A percentile compares a stretch with the other conserved stretches of the same genome.
phyloP scores from a whole-genome alignment of 2,888 invertebrate genomes.

The Eurytoma californica region DNA sequence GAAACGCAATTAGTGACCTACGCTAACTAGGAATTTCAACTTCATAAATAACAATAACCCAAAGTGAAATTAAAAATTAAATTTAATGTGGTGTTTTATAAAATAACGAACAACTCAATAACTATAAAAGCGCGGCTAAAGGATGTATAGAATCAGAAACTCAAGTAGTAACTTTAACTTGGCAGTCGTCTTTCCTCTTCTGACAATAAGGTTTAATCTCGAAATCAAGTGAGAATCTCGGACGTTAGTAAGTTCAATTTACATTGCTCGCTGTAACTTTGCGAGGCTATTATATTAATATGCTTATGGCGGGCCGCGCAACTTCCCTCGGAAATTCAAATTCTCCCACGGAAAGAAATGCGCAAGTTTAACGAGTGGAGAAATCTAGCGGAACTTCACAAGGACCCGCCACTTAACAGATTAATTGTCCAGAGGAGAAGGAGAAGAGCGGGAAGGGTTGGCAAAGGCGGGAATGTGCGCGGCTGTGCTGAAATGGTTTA shows the following conservation, averaged over 20 bases:
- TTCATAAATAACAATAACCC: no score
- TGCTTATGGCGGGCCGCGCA: background rate
- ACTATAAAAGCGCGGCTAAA: no score
- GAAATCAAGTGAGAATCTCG: background rate
- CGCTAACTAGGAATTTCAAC: no score
- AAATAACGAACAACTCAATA: slow-evolving; percentile 3
- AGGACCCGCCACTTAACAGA: slow-evolving; percentile 54
- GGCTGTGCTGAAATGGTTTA: slow-evolving; percentile 46
- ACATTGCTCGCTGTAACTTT: slow-evolving; percentile 30
- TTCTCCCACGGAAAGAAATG: slow-evolving; percentile 18
- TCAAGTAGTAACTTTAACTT: background rate
- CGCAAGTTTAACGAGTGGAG: slow-evolving; percentile 45
- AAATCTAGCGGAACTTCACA: slow-evolving; percentile 34
- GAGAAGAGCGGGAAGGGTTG: background rate
- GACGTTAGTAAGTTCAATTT: slow-evolving; percentile 31
- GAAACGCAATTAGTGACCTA: no score
- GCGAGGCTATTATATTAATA: slow-evolving; percentile 46
- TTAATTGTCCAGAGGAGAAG: slow-evolving; percentile 56
- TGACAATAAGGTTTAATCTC: slow-evolving; percentile 40
- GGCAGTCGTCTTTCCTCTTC: slow-evolving; percentile 6
- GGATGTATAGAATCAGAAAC: slow-evolving; percentile 5
- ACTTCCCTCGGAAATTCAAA: slow-evolving; percentile 32
- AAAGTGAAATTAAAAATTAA: no score
- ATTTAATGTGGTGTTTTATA: no score
- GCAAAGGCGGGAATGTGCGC: background rate